A percentile compares a stretch with the other conserved stretches of the same genome.
Evolutionary conservation across 2,888 invertebrate genomes (phyloP).

Genomic region (Autographa pulchrina): DNA sequence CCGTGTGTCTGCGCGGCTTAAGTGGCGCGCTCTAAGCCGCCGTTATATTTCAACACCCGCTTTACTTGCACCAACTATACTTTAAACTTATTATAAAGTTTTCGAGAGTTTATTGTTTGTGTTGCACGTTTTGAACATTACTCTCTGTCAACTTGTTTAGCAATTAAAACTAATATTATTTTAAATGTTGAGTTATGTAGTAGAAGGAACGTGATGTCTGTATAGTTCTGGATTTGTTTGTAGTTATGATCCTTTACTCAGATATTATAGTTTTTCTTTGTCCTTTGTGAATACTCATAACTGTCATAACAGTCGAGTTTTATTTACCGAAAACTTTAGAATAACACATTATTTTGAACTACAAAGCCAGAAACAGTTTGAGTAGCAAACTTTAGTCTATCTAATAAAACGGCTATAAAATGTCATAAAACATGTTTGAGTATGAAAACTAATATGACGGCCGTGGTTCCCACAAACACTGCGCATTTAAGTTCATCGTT

Average conservation of each 20-base stretch:
- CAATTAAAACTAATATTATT: conserved; percentile 2
- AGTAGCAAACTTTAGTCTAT: not conserved
- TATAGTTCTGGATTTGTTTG: not conserved
- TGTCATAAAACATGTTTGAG: conserved; percentile 3
- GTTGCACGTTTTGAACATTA: not conserved
- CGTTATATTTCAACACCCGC: conserved; percentile 2
- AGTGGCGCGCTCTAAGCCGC: not conserved
- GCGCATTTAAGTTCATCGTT: conserved; percentile 5
- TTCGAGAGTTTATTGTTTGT: not conserved
- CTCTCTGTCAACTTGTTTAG: conserved; percentile 1
- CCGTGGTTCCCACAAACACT: not conserved
- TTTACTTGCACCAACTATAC: conserved; percentile 2
- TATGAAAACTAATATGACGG: not conserved
- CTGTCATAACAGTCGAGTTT: not conserved
- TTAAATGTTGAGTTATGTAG: not conserved
- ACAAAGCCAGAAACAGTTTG: not conserved
- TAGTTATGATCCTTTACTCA: not conserved
- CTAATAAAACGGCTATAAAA: conserved; percentile 1
- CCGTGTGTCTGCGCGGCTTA: not conserved
- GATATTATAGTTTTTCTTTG: not conserved
- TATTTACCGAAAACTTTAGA: not conserved
- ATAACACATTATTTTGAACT: not conserved
- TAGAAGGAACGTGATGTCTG: not conserved
- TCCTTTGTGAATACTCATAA: not conserved
- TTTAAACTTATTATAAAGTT: conserved; percentile 7